Conservation (phyloP, 2,888 invertebrate genomes). For the Neuroscelio doddi region DNA sequence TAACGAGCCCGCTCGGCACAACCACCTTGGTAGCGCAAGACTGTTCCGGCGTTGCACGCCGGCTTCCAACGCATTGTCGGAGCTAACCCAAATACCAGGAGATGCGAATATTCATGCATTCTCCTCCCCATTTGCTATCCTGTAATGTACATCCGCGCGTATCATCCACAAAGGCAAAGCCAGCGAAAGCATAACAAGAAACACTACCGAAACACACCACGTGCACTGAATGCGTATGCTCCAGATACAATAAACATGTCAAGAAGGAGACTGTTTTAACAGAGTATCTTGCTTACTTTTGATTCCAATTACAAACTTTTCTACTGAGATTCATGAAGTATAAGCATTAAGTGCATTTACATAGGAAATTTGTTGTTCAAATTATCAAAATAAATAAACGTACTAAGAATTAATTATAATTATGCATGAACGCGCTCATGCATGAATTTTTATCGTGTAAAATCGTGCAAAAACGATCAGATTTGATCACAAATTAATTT, state of each 20-base stretch:
- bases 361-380: too few species aligned
- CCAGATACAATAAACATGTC: not conserved
- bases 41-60: not conserved
- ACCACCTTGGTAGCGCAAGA: slow-evolving; percentile 50
- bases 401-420: too few species aligned
- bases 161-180: not conserved
- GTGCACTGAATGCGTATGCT: not conserved
- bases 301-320: slow-evolving; percentile 19
- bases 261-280: not conserved
- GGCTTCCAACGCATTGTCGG: not conserved
- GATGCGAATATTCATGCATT: slow-evolving; percentile 1
- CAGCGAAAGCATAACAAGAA: not conserved
- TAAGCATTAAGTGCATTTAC: too few species aligned
- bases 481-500: too few species aligned
- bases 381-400: too few species aligned
- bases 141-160: not conserved
- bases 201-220: not conserved
- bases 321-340: too few species aligned
- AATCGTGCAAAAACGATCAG: too few species aligned
- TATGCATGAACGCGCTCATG: too few species aligned
- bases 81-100: slow-evolving; percentile 17
- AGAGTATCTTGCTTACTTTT: not conserved
- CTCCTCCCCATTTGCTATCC: slow-evolving; percentile 5
- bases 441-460: too few species aligned
- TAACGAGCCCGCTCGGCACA: slow-evolving; percentile 62